These are phyloP conservation scores for Thunnus albacares DNA, from an alignment of 2,797 vertebrate genomes.

Conservation along the genomic window DNA sequence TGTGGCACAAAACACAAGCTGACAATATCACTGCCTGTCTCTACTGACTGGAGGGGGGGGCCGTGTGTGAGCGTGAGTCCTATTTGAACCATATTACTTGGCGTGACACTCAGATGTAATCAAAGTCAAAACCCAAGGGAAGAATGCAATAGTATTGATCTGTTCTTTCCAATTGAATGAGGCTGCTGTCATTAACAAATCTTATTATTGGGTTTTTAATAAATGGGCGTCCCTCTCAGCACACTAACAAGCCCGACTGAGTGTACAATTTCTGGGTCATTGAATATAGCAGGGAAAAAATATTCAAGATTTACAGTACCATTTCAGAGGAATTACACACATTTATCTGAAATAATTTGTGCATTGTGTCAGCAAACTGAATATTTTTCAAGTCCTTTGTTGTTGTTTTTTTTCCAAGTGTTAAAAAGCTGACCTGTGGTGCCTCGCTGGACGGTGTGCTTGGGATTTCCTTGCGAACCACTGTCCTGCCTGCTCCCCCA, in stretches of 20 bases:
- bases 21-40: conserved; percentile 28
- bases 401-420: neutral
- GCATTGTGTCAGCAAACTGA: neutral
- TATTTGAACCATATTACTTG: conserved; percentile 36
- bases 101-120: conserved; percentile 45
- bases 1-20: conserved; percentile 67
- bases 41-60: neutral
- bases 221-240: conserved; percentile 71
- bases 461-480: conserved; percentile 83
- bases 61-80: neutral
- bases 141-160: conserved; percentile 64
- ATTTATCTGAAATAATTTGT: conserved; percentile 6
- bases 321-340: neutral
- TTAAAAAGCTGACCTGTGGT: conserved; percentile 72
- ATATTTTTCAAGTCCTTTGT: neutral
- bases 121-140: conserved; percentile 57
- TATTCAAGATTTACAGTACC: neutral
- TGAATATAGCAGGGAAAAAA: conserved; percentile 32
- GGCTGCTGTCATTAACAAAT: conserved; percentile 86
- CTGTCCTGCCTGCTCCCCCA: conserved; percentile 75
- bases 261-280: conserved; percentile 26
- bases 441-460: conserved; percentile 32
- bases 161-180: conserved; percentile 49
- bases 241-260: conserved; percentile 36
- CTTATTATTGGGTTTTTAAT: conserved; percentile 90